Evolutionary conservation across 2,797 vertebrate species (phyloP).

Genomic region (Syndactyla subalaris): DNA sequence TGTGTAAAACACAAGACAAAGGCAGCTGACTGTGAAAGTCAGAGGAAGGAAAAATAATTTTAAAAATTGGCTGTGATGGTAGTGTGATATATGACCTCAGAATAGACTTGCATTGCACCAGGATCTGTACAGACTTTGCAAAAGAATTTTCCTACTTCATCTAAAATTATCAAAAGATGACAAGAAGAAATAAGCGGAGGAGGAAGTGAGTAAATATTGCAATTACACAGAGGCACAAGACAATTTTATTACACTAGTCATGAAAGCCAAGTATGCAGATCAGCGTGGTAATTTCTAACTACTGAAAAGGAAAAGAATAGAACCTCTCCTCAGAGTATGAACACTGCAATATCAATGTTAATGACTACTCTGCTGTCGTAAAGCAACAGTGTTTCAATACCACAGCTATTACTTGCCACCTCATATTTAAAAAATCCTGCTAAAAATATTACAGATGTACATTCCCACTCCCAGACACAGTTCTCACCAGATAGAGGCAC

Average conservation of each 20-base stretch:
- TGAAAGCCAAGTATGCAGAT: neutral
- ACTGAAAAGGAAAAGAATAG: neutral
- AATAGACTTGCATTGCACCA: neutral
- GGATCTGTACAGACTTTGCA: neutral
- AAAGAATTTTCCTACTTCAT: neutral
- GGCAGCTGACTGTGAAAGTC: neutral
- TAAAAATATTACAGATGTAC: neutral
- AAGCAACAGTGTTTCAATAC: neutral
- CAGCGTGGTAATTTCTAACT: neutral
- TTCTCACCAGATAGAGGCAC: neutral
- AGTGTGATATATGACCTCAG: neutral
- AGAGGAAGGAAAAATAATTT: neutral
- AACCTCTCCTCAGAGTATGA: neutral
- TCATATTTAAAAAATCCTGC: neutral
- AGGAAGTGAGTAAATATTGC: neutral
- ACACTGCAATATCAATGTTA: neutral
- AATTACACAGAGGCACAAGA: neutral
- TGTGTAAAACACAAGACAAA: neutral
- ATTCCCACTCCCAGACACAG: neutral
- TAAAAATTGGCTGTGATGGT: accelerated
- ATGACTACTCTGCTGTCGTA: neutral
- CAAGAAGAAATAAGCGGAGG: neutral
- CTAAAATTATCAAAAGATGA: neutral
- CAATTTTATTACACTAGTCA: neutral
- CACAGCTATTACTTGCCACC: neutral